A percentile compares a stretch with the other conserved stretches of the same genome.
phyloP scores from a whole-genome alignment of 2,797 vertebrate species.

The Anguilla obscura region DNA sequence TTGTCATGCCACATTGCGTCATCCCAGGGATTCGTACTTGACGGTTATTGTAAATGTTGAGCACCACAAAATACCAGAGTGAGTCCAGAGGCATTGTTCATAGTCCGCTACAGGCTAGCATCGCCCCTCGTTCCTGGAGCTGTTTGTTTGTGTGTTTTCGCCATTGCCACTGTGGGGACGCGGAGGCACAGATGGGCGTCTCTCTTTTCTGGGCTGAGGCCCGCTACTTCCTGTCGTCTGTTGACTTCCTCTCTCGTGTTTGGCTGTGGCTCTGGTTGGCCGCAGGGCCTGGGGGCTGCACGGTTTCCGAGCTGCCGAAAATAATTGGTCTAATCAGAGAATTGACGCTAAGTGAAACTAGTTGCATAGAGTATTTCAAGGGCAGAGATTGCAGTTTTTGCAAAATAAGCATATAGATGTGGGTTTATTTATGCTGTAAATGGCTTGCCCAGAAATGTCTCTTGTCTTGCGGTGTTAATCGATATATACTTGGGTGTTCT shows the following conservation, averaged over 20 bases:
- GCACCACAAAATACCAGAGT: neutral
- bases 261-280: constrained; percentile 20
- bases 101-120: neutral
- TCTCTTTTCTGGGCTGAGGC: neutral
- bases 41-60: neutral
- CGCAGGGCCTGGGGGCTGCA: neutral
- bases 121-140: neutral
- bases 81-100: neutral
- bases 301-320: neutral
- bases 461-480: neutral
- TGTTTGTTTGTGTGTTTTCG: neutral
- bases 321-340: neutral
- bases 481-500: neutral
- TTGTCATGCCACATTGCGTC: neutral
- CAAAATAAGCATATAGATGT: neutral
- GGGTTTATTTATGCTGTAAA: neutral
- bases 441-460: neutral
- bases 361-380: neutral
- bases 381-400: constrained; percentile 4
- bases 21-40: neutral
- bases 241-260: constrained; percentile 32
- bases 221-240: constrained; percentile 26
- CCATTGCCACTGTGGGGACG: neutral
- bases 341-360: neutral
- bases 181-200: neutral